A percentile compares a stretch with the other conserved stretches of the same genome.
phyloP scores from a whole-genome alignment of 2,797 vertebrate species.

The Cossypha polioptera region DNA sequence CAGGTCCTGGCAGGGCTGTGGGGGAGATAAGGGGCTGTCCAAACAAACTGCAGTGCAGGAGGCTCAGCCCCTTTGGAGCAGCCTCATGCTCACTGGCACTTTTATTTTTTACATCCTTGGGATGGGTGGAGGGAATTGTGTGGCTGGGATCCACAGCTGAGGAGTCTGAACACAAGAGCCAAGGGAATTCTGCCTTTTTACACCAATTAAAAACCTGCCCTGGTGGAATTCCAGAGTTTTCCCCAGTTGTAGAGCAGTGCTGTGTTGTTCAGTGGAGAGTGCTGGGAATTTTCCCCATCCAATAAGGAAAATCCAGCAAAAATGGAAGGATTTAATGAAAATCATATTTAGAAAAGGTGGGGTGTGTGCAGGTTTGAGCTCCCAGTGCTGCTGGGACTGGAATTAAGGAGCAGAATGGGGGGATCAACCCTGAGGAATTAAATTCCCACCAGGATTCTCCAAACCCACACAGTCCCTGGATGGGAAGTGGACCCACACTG shows the following conservation, averaged over 20 bases:
- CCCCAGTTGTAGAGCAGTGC: fast-evolving
- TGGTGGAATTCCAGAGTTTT: too few species aligned
- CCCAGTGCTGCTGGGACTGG: fast-evolving
- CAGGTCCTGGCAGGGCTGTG: conserved; percentile 77
- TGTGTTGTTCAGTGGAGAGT: not conserved
- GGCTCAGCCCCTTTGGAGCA: conserved; percentile 76
- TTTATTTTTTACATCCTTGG: not conserved
- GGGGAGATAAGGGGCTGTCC: conserved; percentile 80
- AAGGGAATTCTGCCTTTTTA: not conserved
- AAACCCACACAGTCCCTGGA: not conserved
- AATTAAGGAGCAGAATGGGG: not conserved
- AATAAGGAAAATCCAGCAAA: not conserved
- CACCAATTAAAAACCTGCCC: not conserved
- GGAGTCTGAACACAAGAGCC: not conserved
- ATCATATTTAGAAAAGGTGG: fast-evolving
- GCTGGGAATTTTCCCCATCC: not conserved
- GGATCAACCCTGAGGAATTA: too few species aligned
- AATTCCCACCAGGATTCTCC: not conserved
- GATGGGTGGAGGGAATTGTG: not conserved
- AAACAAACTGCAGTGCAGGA: conserved; percentile 80
- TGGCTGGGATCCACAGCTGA: not conserved
- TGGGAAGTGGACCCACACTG: fast-evolving
- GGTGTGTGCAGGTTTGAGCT: not conserved
- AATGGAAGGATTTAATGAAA: not conserved
- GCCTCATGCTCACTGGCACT: conserved; percentile 25